These are phyloP conservation scores for Peribatodes rhomboidaria DNA, from an alignment of 2,888 invertebrate species.

Conservation along the genomic window DNA sequence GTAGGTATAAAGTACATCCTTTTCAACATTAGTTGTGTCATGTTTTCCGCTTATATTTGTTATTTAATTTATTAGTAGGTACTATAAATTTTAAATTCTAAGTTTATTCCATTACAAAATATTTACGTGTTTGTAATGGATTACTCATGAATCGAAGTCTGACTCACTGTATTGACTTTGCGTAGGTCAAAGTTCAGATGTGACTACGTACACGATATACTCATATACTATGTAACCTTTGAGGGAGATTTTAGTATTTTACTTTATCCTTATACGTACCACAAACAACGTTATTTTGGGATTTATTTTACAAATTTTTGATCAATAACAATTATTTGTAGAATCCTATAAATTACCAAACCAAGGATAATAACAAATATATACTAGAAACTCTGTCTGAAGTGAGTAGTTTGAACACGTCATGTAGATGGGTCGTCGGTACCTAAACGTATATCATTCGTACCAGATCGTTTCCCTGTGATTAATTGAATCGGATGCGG, in stretches of 20 bases:
- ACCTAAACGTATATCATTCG: slow-evolving; percentile 28
- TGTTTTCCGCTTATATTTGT: slow-evolving; percentile 27
- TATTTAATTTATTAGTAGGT: slow-evolving; percentile 5
- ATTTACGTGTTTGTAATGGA: not conserved
- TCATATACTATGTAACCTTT: not conserved
- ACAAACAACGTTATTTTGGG: no score
- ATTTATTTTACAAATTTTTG: no score
- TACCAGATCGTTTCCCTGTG: slow-evolving; percentile 66
- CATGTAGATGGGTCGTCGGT: not conserved
- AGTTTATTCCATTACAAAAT: not conserved
- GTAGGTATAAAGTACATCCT: not conserved
- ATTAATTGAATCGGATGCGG: slow-evolving; percentile 81
- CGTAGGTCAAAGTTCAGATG: not conserved
- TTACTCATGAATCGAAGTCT: not conserved
- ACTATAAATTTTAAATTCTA: no score
- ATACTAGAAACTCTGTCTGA: no score
- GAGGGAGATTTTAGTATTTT: no score
- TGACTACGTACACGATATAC: not conserved
- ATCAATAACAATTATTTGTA: no score
- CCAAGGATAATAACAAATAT: no score
- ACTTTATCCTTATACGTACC: no score
- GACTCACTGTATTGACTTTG: slow-evolving; percentile 6
- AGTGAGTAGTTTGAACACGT: not conserved
- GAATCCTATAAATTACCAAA: no score
- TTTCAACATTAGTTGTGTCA: not conserved